Base-by-base conservation (phyloP, 2,797 vertebrate genomes). In the Morelia viridis region DNA sequence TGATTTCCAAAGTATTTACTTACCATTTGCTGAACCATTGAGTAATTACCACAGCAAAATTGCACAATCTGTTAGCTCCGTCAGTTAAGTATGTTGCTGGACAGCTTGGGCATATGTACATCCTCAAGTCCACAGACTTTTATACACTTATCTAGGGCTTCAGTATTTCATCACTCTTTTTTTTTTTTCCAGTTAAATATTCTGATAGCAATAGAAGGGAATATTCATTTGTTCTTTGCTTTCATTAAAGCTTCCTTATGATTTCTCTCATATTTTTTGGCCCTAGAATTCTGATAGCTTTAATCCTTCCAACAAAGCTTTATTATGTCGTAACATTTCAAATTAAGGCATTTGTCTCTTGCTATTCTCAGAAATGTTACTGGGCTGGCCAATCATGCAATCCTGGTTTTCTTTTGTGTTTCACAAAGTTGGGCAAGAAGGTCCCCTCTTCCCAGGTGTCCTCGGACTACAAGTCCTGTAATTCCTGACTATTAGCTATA, bases 11-110 rank as follows among this genome's bases (percentile, higher is more conserved):
- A 97, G 96, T 95, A 95, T 96, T 97, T 97, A 97, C 96, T 97
- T 97, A 97, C 96, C 95, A 97, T 96, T 97, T 97, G 96, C 96
- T 97, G 96, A 96, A 97, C 96, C 96, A 97, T 96, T 96, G 96
- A 96, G 96, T 96, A 97, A 97, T 97, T 97, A 97, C 96, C 96
- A 94, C 64, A 22, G 96, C 95, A 95, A 92, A 97, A 96, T 95
- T 94, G 94, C 96, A 94, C 96, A 97, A 96, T 96, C 96, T 97
- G 96, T 97, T 95, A 96, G 96, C 86, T 95, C 68, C 88, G 56
- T 96, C 96, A 95, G 96, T 83, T 56, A 90, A 95, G 95, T 92
- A 93, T 91, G 95, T 93, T 95, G 95, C 96, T 95, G 96, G 96
- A 95, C 96, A 97, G 95, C 91, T 96, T 96, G 93, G 94, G 88